These are phyloP conservation scores for Drosophila pullipes DNA, from an alignment of 2,888 invertebrate species.

Conservation along the genomic window DNA sequence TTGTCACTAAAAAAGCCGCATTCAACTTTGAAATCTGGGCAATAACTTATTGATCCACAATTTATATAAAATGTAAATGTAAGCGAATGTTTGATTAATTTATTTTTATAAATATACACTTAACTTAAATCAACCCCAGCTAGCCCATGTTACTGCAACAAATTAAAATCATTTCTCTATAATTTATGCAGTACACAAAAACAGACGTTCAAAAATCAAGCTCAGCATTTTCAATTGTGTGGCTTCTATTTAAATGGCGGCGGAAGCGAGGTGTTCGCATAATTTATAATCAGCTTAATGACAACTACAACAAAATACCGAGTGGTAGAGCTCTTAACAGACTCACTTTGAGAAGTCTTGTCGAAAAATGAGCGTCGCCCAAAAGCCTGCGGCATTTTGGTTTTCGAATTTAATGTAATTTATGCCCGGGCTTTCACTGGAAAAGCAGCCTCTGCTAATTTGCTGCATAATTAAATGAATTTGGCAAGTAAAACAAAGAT, in stretches of 20 bases:
- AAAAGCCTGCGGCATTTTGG: constrained; percentile 71
- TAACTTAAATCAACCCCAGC: neutral
- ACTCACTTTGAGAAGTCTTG: constrained; percentile 28
- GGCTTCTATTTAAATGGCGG: constrained; percentile 6
- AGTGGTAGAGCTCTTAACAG: constrained; percentile 21
- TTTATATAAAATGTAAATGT: neutral
- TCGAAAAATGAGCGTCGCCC: constrained; percentile 38
- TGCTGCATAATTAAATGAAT: constrained; percentile 76
- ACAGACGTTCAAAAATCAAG: constrained; percentile 44
- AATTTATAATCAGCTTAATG: constrained; percentile 82
- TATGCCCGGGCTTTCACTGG: constrained; percentile 55
- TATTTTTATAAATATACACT: neutral
- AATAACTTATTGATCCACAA: neutral
- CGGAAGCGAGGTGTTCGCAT: constrained; percentile 42
- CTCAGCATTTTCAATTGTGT: constrained; percentile 38
- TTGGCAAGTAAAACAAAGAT: constrained; percentile 73
- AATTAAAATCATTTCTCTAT: constrained; percentile 32
- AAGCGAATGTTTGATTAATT: neutral
- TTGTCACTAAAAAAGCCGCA: neutral
- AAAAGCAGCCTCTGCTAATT: constrained; percentile 62
- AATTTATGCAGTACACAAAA: constrained; percentile 38
- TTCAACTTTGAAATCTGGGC: neutral
- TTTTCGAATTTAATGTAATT: constrained; percentile 71
- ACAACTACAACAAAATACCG: constrained; percentile 61
- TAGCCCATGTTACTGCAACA: neutral